Percentiles rank a stretch among this genome's conserved stretches.
Conservation (phyloP, 1,140 invertebrate species). For the Drosophila pruinosa region DNA sequence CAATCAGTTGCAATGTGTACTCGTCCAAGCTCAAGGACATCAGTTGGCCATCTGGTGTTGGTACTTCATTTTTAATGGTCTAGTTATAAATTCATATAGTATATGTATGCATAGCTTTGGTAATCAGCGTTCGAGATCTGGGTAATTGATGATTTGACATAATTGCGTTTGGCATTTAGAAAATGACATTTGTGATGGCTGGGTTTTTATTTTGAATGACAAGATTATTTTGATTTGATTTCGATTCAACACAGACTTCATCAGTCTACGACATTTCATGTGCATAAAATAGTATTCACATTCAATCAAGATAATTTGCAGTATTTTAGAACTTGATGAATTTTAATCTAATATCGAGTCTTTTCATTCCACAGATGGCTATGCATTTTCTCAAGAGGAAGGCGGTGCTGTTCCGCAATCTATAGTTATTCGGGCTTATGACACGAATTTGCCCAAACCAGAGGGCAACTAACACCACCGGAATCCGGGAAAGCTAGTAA, state of each 20-base stretch:
- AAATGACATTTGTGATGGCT: neutral
- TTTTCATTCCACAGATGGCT: slow-evolving; percentile 90
- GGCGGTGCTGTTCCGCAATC: slow-evolving; percentile 96
- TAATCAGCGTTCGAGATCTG: slow-evolving; percentile 51
- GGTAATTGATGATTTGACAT: slow-evolving; percentile 25
- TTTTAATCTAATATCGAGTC: neutral
- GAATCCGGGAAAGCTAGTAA: slow-evolving; percentile 8
- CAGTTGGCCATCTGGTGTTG: slow-evolving; percentile 28
- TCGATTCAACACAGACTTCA: neutral
- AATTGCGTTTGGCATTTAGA: slow-evolving; percentile 13
- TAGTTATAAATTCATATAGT: slow-evolving; percentile 25
- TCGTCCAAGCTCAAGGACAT: slow-evolving; percentile 25
- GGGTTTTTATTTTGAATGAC: neutral
- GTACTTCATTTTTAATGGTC: slow-evolving; percentile 34
- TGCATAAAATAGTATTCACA: neutral
- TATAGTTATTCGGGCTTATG: slow-evolving; percentile 95
- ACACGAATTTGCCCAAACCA: slow-evolving; percentile 93
- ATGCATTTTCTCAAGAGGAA: slow-evolving; percentile 99
- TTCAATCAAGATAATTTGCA: neutral
- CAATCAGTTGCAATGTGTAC: slow-evolving; percentile 37
- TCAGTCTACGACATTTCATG: slow-evolving; percentile 20
- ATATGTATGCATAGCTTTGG: neutral
- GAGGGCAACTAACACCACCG: slow-evolving; percentile 84
- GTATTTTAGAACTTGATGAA: neutral
- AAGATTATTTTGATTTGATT: neutral